Evolutionary conservation across 1,140 invertebrate species (phyloP).

Genomic region (Zaprionus davidi): DNA sequence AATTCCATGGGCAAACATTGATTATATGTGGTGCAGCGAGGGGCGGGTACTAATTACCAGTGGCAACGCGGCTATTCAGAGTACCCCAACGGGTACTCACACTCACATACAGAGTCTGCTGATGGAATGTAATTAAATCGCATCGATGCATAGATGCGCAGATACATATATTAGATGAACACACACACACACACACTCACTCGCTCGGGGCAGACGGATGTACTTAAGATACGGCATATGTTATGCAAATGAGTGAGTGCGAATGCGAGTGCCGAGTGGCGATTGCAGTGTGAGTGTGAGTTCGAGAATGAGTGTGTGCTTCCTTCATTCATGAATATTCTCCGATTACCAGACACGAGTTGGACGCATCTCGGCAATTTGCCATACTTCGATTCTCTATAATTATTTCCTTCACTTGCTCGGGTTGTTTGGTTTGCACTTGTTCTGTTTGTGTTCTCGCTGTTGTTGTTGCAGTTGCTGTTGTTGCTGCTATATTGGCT

Average conservation of each 20-base stretch:
- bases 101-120: constrained; percentile 41
- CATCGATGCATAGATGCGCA: constrained; percentile 77
- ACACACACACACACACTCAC: background rate
- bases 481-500: constrained; percentile 46
- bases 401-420: constrained; percentile 58
- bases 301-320: constrained; percentile 25
- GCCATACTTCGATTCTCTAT: constrained; percentile 21
- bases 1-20: constrained; percentile 33
- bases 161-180: constrained; percentile 47
- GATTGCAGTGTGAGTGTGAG: constrained; percentile 23
- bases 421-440: constrained; percentile 50
- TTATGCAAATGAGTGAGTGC: constrained; percentile 10
- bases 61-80: constrained; percentile 27
- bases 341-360: constrained; percentile 59
- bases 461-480: constrained; percentile 38
- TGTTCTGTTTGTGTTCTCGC: constrained; percentile 29
- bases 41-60: constrained; percentile 22
- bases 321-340: constrained; percentile 54
- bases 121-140: constrained; percentile 80
- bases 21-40: background rate
- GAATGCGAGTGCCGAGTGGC: constrained; percentile 12
- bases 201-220: background rate
- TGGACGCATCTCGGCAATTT: constrained; percentile 52
- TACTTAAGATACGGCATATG: constrained; percentile 1
- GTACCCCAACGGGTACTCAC: constrained; percentile 37